These are phyloP conservation scores for Hippolais icterina DNA, from an alignment of 2,113 vertebrate species.

Conservation along the genomic window DNA sequence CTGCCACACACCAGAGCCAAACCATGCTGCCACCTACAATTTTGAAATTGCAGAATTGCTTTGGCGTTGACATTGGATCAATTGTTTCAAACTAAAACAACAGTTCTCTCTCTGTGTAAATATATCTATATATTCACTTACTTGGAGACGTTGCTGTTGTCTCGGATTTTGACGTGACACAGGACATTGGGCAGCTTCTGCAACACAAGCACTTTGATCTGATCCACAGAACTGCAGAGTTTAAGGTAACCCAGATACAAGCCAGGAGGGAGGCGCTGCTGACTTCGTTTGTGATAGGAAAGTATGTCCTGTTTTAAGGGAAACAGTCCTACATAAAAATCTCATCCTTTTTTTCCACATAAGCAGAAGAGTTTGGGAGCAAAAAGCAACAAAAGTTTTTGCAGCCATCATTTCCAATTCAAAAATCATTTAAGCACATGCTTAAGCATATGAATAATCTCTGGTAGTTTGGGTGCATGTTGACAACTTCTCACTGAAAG, in stretches of 20 bases:
- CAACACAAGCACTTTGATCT: slow-evolving; percentile 93
- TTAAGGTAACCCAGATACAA: slow-evolving; percentile 95
- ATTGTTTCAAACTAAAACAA: background rate
- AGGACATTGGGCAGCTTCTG: slow-evolving; percentile 91
- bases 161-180: slow-evolving; percentile 87
- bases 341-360: background rate
- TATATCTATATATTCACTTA: slow-evolving; percentile 30
- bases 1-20: background rate
- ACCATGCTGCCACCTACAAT: background rate
- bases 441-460: background rate
- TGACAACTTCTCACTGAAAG: background rate
- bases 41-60: background rate
- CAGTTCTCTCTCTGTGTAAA: background rate
- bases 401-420: background rate
- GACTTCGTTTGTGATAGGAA: slow-evolving; percentile 88
- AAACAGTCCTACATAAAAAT: background rate
- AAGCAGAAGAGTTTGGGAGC: background rate
- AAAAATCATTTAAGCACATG: background rate
- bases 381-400: slow-evolving; percentile 24
- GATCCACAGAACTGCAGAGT: slow-evolving; percentile 97
- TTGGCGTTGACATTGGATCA: background rate
- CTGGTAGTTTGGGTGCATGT: background rate
- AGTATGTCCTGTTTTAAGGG: slow-evolving; percentile 83
- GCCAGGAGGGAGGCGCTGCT: slow-evolving; percentile 84
- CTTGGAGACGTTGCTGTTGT: slow-evolving; percentile 92